A percentile compares a stretch with the other conserved stretches of the same genome.
Evolutionary conservation across 2,888 invertebrate species (phyloP).

Genomic region (Lasioglossum morio): DNA sequence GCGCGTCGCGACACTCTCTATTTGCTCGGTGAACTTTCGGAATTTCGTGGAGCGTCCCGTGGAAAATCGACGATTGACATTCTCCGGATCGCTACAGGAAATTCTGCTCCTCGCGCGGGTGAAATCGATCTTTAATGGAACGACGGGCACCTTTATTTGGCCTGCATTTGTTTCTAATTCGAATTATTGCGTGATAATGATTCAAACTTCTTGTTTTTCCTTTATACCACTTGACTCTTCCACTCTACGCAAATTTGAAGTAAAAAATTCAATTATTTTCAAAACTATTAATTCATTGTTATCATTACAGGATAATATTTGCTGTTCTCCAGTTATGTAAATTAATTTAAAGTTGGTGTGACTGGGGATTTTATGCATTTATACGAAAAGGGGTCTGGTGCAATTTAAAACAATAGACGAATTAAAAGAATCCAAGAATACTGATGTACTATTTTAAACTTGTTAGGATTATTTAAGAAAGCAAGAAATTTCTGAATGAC

Average conservation of each 20-base stretch:
- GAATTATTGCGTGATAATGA: neutral
- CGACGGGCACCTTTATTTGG: neutral
- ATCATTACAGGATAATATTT: neutral
- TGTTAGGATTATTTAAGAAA: too few species aligned
- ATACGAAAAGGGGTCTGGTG: too few species aligned
- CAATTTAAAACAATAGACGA: too few species aligned
- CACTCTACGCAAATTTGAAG: too few species aligned
- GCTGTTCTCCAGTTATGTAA: too few species aligned
- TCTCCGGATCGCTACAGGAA: neutral
- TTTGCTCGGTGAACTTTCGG: conserved; percentile 47
- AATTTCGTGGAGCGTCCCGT: neutral
- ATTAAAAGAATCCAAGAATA: too few species aligned
- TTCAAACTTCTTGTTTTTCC: neutral
- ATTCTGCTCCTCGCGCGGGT: neutral
- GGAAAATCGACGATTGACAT: conserved; percentile 41
- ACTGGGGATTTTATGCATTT: too few species aligned
- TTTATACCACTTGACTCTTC: neutral
- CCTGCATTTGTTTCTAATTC: neutral
- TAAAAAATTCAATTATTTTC: too few species aligned
- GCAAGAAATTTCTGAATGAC: too few species aligned
- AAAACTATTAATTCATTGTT: too few species aligned
- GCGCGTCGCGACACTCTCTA: conserved; percentile 39
- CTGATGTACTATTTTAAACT: too few species aligned
- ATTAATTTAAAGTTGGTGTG: too few species aligned
- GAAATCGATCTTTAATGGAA: neutral